Evolutionary conservation across 2,113 vertebrate genomes (phyloP), one percentile per base, ranked within the genome.

Genomic region (Oryzias curvinotus): DNA sequence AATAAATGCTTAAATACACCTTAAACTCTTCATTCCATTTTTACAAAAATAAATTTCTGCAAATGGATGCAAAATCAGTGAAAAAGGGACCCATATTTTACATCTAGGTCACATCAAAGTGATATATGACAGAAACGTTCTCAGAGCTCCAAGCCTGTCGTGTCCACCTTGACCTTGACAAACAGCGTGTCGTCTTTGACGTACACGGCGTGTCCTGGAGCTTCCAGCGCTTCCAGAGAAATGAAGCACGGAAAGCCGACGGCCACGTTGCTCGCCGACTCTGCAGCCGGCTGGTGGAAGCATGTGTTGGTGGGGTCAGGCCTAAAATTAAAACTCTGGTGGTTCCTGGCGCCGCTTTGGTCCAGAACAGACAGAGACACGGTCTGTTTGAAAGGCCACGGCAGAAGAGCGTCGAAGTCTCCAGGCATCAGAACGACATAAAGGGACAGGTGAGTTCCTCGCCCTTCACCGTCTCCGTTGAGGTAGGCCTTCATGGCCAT

Each of bases 341-440:
- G 71, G 65, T 84, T 73, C 0, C 41, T 48, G 3, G 82, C 58
- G 0, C 82, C 68, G 0, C 82, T 81, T 23, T 81, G 78, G 23
- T 84, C 82, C 62, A 84, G 59, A 52, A 84, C 25, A 6, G 78
- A 78, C 59, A 84, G 75, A 15, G 72, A 43, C 48, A 97, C 93
- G 45, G 93, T 92, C 73, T 96, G 96, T 75, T 80, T 93, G 87
- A 98, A 98, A 0, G 96, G 96, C 96, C 96, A 98, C 3, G 90
- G 91, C 46, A 98, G 64, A 5, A 98, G 86, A 0, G 94, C 93
- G 69, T 98, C 96, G 10, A 96, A 97, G 71, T 98, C 96, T 0
- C 96, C 96, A 14, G 91, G 91, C 95, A 98, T 95, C 62, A 98
- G 91, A 44, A 96, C 94, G 0, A 97, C 92, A 52, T 95, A 98